A percentile compares a stretch with the other conserved stretches of the same genome.
Evolutionary conservation across 2,797 vertebrate species (phyloP).

Genomic region (Thamnophis elegans): DNA sequence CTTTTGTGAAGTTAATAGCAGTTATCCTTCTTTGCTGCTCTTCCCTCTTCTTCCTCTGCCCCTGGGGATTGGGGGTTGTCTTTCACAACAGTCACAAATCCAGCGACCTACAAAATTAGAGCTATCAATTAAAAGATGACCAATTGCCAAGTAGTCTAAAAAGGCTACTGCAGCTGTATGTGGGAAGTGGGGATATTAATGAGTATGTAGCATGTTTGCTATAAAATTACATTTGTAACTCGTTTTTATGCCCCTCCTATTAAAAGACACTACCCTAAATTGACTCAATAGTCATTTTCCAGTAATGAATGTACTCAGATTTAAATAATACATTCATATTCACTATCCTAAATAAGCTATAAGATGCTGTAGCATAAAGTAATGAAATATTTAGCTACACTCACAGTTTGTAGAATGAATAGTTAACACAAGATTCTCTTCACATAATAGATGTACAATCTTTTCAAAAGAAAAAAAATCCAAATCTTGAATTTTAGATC

Average conservation of each 20-base stretch:
- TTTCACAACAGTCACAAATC: constrained; percentile 95
- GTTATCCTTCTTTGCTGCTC: constrained; percentile 86
- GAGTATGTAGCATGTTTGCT: background rate
- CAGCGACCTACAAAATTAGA: constrained; percentile 86
- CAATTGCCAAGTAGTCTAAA: constrained; percentile 28
- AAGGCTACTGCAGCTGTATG: background rate
- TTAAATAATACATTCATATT: background rate
- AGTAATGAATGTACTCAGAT: background rate
- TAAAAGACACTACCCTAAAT: background rate
- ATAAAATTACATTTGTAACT: background rate
- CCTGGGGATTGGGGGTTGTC: constrained; percentile 82
- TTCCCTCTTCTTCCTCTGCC: constrained; percentile 86
- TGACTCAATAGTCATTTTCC: background rate
- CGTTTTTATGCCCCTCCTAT: background rate
- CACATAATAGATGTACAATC: background rate
- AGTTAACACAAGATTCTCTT: background rate
- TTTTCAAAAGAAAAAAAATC: background rate
- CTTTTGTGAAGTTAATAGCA: constrained; percentile 62
- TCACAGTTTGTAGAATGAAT: background rate
- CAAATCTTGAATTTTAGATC: background rate
- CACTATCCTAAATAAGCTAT: background rate
- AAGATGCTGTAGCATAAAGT: background rate
- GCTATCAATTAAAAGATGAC: constrained; percentile 60
- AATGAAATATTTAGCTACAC: background rate
- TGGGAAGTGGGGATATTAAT: background rate